Evolutionary conservation across 2,888 invertebrate genomes (phyloP).

Genomic region (Eupithecia pulchellata): DNA sequence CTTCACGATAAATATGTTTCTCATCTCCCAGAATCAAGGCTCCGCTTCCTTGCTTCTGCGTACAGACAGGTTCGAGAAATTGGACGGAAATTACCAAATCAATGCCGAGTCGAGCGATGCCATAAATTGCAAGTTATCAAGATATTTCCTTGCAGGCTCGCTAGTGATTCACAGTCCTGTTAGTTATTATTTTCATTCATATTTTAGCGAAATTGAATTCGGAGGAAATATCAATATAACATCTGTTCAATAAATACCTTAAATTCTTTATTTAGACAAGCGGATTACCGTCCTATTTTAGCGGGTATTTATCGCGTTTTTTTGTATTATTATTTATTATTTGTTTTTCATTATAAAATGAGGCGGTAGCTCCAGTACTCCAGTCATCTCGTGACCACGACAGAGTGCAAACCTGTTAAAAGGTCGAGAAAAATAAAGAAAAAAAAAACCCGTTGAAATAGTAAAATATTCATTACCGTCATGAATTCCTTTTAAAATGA

Average conservation of each 20-base stretch:
- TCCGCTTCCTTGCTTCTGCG: neutral
- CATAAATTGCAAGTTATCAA: conserved; percentile 15
- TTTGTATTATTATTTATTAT: too few relatives aligned
- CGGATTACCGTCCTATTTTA: too few relatives aligned
- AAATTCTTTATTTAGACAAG: neutral
- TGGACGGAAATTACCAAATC: conserved; percentile 43
- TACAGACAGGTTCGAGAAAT: conserved; percentile 30
- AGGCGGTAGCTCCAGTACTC: too few relatives aligned
- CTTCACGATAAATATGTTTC: neutral
- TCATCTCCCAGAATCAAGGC: neutral
- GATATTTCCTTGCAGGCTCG: conserved; percentile 2
- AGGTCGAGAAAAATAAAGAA: too few relatives aligned
- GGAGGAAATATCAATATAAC: too few relatives aligned
- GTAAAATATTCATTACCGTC: too few relatives aligned
- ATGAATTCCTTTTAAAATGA: neutral
- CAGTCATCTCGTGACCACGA: too few relatives aligned
- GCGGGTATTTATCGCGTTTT: too few relatives aligned
- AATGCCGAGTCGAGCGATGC: conserved; percentile 22
- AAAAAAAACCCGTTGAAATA: too few relatives aligned
- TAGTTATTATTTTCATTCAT: neutral
- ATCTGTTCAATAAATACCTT: neutral
- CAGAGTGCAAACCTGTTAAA: too few relatives aligned
- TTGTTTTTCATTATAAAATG: too few relatives aligned
- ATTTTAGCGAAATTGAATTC: neutral
- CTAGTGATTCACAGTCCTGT: neutral